phyloP scores from a whole-genome alignment of 2,113 vertebrate genomes.

The Climacteris rufus region DNA sequence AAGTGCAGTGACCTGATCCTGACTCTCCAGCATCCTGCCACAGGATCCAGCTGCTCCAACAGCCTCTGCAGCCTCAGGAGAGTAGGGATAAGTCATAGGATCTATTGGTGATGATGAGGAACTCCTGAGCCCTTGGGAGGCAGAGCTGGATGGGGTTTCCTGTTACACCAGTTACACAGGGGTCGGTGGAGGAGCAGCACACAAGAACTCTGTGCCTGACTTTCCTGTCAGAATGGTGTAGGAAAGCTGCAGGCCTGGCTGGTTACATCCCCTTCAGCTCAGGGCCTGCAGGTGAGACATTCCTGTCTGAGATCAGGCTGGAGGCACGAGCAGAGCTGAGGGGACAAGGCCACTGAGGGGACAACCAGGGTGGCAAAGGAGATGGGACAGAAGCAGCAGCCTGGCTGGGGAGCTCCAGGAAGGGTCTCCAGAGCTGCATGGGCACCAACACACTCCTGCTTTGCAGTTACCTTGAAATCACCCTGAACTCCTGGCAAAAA shows the following conservation, averaged over 20 bases:
- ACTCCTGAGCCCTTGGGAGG: neutral
- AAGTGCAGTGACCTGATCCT: too few species aligned
- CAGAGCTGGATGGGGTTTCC: neutral
- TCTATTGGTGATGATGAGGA: neutral
- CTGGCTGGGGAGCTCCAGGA: neutral
- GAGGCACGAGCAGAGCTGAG: neutral
- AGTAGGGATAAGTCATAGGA: neutral
- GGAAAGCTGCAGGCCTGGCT: neutral
- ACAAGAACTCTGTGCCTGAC: neutral
- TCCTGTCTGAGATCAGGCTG: neutral
- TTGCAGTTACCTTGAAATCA: neutral
- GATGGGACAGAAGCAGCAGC: neutral
- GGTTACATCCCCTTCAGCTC: neutral
- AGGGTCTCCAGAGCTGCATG: neutral
- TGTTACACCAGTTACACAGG: neutral
- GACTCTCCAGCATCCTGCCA: too few species aligned
- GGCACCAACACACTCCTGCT: neutral
- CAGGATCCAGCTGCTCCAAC: neutral
- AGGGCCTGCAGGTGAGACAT: neutral
- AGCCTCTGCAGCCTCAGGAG: neutral
- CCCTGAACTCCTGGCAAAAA: neutral
- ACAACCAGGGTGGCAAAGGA: neutral
- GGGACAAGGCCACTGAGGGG: neutral
- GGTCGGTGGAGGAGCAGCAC: neutral
- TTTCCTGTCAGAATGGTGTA: neutral